A percentile compares a stretch with the other conserved stretches of the same genome.
phyloP scores from a whole-genome alignment of 2,888 invertebrate species.

The Melinaea marsaeus region DNA sequence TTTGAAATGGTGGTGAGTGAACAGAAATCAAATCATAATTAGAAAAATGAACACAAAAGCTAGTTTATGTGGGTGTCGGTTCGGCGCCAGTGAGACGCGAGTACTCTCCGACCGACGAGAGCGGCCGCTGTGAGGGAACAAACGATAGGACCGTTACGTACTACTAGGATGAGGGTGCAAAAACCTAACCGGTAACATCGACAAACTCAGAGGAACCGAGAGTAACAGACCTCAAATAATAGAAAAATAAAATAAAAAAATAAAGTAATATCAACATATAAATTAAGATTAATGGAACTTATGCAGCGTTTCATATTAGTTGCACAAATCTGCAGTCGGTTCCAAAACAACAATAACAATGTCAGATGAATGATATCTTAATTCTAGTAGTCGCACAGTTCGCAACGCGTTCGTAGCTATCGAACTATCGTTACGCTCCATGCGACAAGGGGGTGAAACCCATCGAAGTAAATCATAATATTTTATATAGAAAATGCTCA shows the following conservation, averaged over 20 bases:
- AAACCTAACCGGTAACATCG: slow-evolving; percentile 47
- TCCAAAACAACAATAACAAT: slow-evolving; percentile 44
- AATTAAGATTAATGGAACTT: slow-evolving; percentile 39
- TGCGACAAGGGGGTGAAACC: too few species aligned
- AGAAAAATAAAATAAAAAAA: slow-evolving; percentile 42
- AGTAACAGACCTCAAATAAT: slow-evolving; percentile 42
- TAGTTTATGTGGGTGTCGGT: slow-evolving; percentile 13
- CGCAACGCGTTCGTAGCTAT: too few species aligned
- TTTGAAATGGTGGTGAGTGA: slow-evolving; percentile 43
- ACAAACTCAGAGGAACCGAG: slow-evolving; percentile 44
- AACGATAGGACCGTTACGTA: slow-evolving; percentile 32
- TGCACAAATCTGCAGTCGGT: slow-evolving; percentile 40
- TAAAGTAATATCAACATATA: slow-evolving; percentile 42
- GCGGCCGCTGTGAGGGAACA: neutral
- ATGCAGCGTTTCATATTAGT: slow-evolving; percentile 35
- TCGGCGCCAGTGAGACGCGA: neutral
- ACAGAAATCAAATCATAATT: slow-evolving; percentile 37
- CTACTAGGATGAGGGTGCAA: slow-evolving; percentile 53
- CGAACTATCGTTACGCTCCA: too few species aligned
- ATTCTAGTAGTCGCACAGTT: too few species aligned
- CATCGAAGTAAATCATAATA: too few species aligned
- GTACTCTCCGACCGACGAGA: slow-evolving; percentile 3
- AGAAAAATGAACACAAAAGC: slow-evolving; percentile 30
- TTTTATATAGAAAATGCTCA: too few species aligned
- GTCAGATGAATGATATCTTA: slow-evolving; percentile 50